A percentile compares a stretch with the other conserved stretches of the same genome.
Evolutionary conservation across 2,888 invertebrate species (phyloP).

Genomic region (Dyspetes luteomarginatus): DNA sequence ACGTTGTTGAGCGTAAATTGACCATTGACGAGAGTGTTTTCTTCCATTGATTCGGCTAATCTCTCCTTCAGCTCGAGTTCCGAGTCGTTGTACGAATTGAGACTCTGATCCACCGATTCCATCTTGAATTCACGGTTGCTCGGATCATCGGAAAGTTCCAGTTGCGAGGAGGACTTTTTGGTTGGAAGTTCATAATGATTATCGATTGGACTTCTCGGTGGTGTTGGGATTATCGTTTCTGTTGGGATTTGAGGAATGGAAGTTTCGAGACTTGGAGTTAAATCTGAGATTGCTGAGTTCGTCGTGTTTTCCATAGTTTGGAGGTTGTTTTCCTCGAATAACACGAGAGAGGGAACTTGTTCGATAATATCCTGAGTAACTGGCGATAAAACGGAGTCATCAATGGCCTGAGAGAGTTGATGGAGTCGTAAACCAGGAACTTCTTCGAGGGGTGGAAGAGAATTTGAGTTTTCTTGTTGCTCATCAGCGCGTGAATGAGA

Average conservation of each 20-base stretch:
- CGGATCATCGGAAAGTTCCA: conserved; percentile 61
- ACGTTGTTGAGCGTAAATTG: conserved; percentile 70
- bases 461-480: conserved; percentile 29
- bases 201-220: conserved; percentile 71
- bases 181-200: conserved; percentile 22
- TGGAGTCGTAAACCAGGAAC: conserved; percentile 11
- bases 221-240: conserved; percentile 71
- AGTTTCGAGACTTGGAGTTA: conserved; percentile 12
- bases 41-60: conserved; percentile 72
- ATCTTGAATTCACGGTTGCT: conserved; percentile 75
- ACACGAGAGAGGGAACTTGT: conserved; percentile 5
- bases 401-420: background rate
- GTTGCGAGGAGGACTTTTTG: conserved; percentile 24
- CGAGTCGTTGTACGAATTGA: conserved; percentile 76
- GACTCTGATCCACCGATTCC: conserved; percentile 74
- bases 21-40: conserved; percentile 64
- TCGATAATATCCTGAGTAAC: conserved; percentile 19
- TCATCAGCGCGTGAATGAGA: conserved; percentile 8
- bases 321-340: conserved; percentile 1
- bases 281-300: conserved; percentile 10
- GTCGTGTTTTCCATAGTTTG: conserved; percentile 17
- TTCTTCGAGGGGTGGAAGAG: conserved; percentile 21
- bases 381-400: conserved; percentile 17
- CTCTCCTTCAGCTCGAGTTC: conserved; percentile 77
- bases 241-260: conserved; percentile 65